A percentile compares a stretch with the other conserved stretches of the same genome.
phyloP scores from a whole-genome alignment of 2,113 vertebrate genomes.

The Siphamia tubifer region DNA sequence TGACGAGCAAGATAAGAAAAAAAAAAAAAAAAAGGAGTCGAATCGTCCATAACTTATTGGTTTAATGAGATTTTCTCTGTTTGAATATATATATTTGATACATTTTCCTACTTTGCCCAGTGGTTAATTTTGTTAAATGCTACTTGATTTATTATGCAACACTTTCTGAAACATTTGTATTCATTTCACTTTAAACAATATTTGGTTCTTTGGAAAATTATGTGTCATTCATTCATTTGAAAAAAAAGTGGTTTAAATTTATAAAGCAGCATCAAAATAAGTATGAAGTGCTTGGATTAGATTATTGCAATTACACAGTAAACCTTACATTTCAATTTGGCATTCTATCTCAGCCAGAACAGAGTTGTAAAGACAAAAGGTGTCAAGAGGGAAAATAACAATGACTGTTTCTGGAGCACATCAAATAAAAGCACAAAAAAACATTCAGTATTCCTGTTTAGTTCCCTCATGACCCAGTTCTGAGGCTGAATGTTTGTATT shows the following conservation, averaged over 20 bases:
- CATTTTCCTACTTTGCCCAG: too few relatives aligned
- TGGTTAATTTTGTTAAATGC: too few relatives aligned
- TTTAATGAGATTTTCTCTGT: too few relatives aligned
- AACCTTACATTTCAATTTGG: background rate
- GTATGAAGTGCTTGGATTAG: background rate
- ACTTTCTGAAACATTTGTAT: too few relatives aligned
- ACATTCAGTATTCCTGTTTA: background rate
- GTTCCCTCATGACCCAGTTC: background rate
- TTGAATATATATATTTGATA: too few relatives aligned
- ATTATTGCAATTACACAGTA: background rate
- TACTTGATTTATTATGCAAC: too few relatives aligned
- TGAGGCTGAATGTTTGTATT: background rate
- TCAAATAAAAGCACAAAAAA: conserved; percentile 23
- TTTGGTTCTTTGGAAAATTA: too few relatives aligned
- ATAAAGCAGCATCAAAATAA: background rate
- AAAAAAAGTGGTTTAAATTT: too few relatives aligned
- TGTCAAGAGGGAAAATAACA: background rate
- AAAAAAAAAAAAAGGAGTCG: too few relatives aligned
- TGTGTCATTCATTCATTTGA: too few relatives aligned
- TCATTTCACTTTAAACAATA: too few relatives aligned
- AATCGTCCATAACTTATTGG: too few relatives aligned
- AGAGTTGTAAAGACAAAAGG: background rate
- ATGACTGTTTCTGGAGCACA: background rate
- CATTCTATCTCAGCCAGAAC: background rate
- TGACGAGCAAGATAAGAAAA: background rate